These are phyloP conservation scores for Halichoerus grypus DNA, from an alignment of 2,113 vertebrate genomes.

Conservation along the genomic window DNA sequence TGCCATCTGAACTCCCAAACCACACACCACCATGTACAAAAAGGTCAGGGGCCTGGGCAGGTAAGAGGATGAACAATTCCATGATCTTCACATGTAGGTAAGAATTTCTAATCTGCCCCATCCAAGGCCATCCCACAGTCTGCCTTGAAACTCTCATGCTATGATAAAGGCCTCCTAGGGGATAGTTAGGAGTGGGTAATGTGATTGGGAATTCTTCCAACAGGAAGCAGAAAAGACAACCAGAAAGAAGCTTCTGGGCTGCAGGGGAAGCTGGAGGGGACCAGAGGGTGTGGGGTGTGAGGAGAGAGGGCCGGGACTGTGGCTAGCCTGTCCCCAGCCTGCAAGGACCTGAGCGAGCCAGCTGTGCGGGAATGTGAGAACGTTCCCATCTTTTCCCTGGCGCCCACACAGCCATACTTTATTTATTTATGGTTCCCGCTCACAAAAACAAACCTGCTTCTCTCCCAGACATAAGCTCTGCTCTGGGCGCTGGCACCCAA, in stretches of 20 bases:
- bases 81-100: neutral
- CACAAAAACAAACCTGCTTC: conserved; percentile 55
- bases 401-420: neutral
- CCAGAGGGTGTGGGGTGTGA: neutral
- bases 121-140: neutral
- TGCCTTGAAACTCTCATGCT: neutral
- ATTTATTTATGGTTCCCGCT: conserved; percentile 69
- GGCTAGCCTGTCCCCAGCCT: conserved; percentile 25
- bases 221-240: conserved; percentile 30
- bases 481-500: neutral
- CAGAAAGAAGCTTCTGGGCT: conserved; percentile 44
- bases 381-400: neutral
- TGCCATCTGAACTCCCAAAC: neutral
- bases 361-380: conserved; percentile 27
- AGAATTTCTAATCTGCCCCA: neutral
- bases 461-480: conserved; percentile 37
- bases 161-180: neutral
- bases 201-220: neutral
- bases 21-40: neutral
- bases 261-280: neutral
- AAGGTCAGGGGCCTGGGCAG: neutral
- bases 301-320: neutral
- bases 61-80: neutral
- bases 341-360: neutral
- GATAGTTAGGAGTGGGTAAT: neutral